A percentile compares a stretch with the other conserved stretches of the same genome.
These are phyloP conservation scores for Drosophila kanekoi DNA, from an alignment of 2,888 invertebrate genomes.

Conservation along the genomic window DNA sequence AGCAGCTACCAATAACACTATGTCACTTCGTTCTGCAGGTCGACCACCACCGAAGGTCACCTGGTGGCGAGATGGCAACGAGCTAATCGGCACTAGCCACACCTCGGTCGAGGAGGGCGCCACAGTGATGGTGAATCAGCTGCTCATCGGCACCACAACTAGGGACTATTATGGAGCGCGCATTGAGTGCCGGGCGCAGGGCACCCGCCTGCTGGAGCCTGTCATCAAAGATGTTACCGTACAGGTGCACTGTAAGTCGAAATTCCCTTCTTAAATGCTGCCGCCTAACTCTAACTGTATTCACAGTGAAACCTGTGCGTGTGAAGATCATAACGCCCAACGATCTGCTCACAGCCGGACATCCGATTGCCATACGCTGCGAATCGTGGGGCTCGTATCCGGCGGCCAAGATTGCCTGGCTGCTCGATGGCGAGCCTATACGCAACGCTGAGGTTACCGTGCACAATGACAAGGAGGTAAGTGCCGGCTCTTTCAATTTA, in stretches of 20 bases:
- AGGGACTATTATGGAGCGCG: conserved; percentile 90
- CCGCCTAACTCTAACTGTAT: neutral
- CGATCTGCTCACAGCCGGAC: conserved; percentile 90
- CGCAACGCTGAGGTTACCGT: conserved; percentile 88
- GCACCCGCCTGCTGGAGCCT: conserved; percentile 89
- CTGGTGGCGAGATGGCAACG: conserved; percentile 92
- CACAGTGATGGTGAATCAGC: conserved; percentile 90
- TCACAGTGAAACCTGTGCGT: conserved; percentile 91
- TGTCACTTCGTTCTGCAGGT: conserved; percentile 86
- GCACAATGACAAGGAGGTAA: conserved; percentile 85
- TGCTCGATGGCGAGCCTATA: conserved; percentile 89
- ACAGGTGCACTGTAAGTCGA: conserved; percentile 89
- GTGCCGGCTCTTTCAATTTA: conserved; percentile 33
- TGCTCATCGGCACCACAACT: conserved; percentile 90
- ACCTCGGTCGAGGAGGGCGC: conserved; percentile 87
- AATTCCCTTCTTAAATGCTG: neutral
- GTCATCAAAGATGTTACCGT: conserved; percentile 90
- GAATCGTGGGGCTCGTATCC: conserved; percentile 94
- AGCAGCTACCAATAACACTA: conserved; percentile 7
- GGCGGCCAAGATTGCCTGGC: conserved; percentile 93
- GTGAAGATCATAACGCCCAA: conserved; percentile 90
- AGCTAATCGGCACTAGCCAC: conserved; percentile 91
- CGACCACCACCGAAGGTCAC: conserved; percentile 92
- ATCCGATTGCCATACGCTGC: conserved; percentile 90
- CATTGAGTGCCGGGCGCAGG: conserved; percentile 92